Conservation (phyloP, 2,113 vertebrate species). For the Aythya baeri region DNA sequence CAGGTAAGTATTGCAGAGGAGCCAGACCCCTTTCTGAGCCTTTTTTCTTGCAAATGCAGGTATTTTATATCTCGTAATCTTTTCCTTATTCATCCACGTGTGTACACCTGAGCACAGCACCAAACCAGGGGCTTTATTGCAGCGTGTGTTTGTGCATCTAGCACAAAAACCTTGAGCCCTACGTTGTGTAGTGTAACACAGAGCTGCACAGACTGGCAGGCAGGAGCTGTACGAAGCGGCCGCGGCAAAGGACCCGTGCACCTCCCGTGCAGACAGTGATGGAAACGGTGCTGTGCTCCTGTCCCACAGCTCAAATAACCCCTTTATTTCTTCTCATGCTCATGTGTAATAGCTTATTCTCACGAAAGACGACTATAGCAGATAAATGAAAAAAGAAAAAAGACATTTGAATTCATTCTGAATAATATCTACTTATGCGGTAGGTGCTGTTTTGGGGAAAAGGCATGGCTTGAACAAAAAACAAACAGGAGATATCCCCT, state of each 20-base stretch:
- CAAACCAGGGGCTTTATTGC: fast-evolving
- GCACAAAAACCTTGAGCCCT: neutral
- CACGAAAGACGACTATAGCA: no score
- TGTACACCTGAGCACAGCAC: neutral
- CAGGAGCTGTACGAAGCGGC: neutral
- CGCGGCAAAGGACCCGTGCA: neutral
- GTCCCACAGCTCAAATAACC: neutral
- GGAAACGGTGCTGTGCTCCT: neutral
- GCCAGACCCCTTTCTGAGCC: neutral
- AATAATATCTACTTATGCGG: neutral
- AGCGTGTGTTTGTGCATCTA: neutral
- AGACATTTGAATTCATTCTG: fast-evolving
- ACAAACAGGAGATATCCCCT: neutral
- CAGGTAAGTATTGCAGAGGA: neutral
- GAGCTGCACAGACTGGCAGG: neutral
- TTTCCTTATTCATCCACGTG: neutral
- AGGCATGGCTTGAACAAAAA: neutral
- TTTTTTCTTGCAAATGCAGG: neutral
- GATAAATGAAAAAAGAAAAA: neutral
- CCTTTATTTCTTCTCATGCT: neutral
- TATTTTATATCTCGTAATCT: neutral
- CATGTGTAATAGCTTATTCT: neutral
- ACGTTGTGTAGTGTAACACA: neutral
- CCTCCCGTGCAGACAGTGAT: neutral
- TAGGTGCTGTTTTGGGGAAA: neutral